Base-by-base conservation (phyloP, 1,140 invertebrate genomes). In the Acyrthosiphon pisum region DNA sequence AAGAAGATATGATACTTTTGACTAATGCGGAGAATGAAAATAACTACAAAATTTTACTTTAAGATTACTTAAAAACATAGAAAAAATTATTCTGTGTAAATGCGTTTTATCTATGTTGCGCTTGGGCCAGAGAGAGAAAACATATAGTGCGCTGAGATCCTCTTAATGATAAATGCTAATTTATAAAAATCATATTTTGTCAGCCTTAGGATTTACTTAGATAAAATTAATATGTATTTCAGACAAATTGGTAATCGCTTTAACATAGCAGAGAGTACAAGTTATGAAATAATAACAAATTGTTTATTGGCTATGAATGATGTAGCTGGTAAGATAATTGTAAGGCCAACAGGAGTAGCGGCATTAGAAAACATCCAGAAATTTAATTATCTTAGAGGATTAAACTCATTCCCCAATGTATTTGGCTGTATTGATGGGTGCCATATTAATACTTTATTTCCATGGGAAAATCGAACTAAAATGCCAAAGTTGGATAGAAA, bases 31-130 rank as follows among this genome's bases (percentile, higher is more conserved):
- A 56, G 53, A 86, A 44, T 86, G 35, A 83, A n/a, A 94, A 94
- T 95, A 95, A 20, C 2, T 0, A 76, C 2, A 76, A 14, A 14
- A 76, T 14, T n/a, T n/a, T n/a, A n/a, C n/a, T n/a, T n/a, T n/a
- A n/a, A n/a, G n/a, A n/a, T n/a, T n/a, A n/a, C n/a, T n/a, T n/a
- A n/a, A n/a, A n/a, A n/a, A n/a, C n/a, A n/a, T n/a, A n/a, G n/a
- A n/a, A n/a, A n/a, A n/a, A n/a, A n/a, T 37, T 2, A 2, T 1
- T 2, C 37, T 1, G 1, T 37, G 1, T 37, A 22, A 53, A 53
- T 53, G 22, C 22, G 6, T 46, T 46, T 4, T 46, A 46, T 46
- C 6, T 4, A 46, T 4, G 6, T 2, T n/a, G n/a, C n/a, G n/a
- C n/a, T n/a, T n/a, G n/a, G n/a, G n/a, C n/a, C n/a, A n/a, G n/a